phyloP scores from a whole-genome alignment of 2,113 vertebrate species.

The Sitta europaea region DNA sequence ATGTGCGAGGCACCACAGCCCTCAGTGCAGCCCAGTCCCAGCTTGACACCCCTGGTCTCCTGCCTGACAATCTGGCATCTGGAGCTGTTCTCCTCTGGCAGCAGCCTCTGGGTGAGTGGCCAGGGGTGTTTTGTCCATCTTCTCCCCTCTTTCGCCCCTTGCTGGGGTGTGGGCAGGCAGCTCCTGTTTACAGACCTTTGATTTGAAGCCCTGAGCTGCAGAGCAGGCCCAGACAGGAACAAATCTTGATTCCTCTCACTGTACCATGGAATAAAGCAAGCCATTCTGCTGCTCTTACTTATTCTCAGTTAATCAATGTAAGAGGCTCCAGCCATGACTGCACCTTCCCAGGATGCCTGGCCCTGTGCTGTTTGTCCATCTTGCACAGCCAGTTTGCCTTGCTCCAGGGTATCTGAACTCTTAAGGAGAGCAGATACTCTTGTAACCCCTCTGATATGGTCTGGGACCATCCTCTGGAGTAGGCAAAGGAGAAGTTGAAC shows the following conservation, averaged over 20 bases:
- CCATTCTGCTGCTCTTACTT: not conserved
- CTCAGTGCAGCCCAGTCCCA: fast-evolving
- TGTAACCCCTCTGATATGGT: not conserved
- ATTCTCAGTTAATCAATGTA: not conserved
- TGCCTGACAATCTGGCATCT: fast-evolving
- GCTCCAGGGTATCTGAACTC: fast-evolving
- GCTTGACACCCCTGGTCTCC: fast-evolving
- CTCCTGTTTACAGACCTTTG: not conserved
- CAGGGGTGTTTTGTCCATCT: not conserved
- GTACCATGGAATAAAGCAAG: not conserved
- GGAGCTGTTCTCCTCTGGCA: fast-evolving
- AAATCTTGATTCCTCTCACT: not conserved
- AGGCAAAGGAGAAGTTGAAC: not conserved
- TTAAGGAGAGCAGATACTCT: not conserved
- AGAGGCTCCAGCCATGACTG: not conserved
- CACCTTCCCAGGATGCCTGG: not conserved
- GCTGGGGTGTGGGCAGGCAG: not conserved
- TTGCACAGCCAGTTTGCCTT: not conserved
- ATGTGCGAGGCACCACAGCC: not conserved
- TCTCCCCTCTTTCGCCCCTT: fast-evolving
- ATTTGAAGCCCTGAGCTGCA: not conserved
- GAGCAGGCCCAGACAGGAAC: not conserved
- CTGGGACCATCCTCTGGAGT: not conserved
- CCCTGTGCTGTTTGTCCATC: fast-evolving
- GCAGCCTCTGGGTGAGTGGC: not conserved